Evolutionary conservation across 2,888 invertebrate genomes (phyloP), one percentile per base, ranked within the genome.

Genomic region (Apodemia hepburni): DNA sequence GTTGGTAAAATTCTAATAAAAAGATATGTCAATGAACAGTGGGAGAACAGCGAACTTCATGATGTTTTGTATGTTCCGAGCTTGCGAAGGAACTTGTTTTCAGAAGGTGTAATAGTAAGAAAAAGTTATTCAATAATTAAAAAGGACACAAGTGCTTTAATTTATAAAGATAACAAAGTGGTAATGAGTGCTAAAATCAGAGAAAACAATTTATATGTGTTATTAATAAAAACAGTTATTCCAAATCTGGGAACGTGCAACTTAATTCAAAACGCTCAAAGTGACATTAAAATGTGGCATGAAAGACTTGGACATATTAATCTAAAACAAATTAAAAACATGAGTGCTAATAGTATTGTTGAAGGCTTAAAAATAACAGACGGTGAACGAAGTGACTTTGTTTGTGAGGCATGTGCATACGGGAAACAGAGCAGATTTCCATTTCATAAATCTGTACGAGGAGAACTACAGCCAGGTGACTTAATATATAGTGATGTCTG

Each of bases 401-500:
- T 61, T 0, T 70, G 70, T 65, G 70, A 72, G 58, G 69, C 67
- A 59, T 73, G 73, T 68, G 63, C 64, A 9, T 70, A 70, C 69
- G 70, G 69, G 0, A 73, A 72, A 22, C 73, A 73, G 8, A 17
- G 29, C 17, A 47, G 64, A 1, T 51, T 66, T 4, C 65, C 70
- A 65, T 73, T 73, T 64, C 62, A 69, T 1, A 70, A 66, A 59
- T 72, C 71, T 33, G 5, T 2, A 1, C 12, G 71, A 65, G 64
- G 64, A 47, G 49, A 64, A 66, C 54, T 63, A 61, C 63, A 69
- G 42, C 69, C 71, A 54, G 72, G 71, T 64, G 70, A 72, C 11
- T 8, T 73, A 0, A 61, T 69, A 0, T 72, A 72, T 35, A 73
- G 70, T 54, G 71, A 72, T 66, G 67, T 75, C 2, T 72, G 72